Conservation (phyloP, 2,888 invertebrate genomes). For the Spodoptera picta region DNA sequence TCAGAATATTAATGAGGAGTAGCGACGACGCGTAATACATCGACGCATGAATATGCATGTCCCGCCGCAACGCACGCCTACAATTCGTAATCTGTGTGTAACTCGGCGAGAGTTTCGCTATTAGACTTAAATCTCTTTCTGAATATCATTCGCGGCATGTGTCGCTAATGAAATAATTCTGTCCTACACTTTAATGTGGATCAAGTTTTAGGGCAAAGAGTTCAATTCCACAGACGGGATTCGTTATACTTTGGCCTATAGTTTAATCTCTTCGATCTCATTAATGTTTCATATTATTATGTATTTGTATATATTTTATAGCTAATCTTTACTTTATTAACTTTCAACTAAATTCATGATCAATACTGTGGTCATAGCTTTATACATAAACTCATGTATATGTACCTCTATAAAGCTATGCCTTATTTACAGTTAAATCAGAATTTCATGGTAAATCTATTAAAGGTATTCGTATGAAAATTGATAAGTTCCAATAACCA, state of each 20-base stretch:
- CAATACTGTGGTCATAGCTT: not conserved
- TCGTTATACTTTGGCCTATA: no score
- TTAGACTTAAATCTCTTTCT: conserved; percentile 65
- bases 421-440: no score
- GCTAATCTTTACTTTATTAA: no score
- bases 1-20: conserved; percentile 66
- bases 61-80: conserved; percentile 43
- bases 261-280: no score
- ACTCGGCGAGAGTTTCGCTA: conserved; percentile 55
- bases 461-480: no score
- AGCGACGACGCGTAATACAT: conserved; percentile 65
- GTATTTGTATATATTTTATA: no score
- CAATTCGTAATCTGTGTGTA: conserved; percentile 62
- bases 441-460: no score
- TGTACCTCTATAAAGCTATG: no score
- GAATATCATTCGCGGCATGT: conserved; percentile 68
- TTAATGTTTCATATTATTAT: no score
- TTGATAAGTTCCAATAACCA: no score
- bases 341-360: no score
- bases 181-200: conserved; percentile 57
- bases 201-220: conserved; percentile 57
- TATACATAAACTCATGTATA: not conserved
- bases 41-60: conserved; percentile 69
- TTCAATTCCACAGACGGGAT: no score
- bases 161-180: conserved; percentile 69